These are phyloP conservation scores for Pectinophora gossypiella DNA, from an alignment of 1,140 invertebrate genomes.

Conservation along the genomic window DNA sequence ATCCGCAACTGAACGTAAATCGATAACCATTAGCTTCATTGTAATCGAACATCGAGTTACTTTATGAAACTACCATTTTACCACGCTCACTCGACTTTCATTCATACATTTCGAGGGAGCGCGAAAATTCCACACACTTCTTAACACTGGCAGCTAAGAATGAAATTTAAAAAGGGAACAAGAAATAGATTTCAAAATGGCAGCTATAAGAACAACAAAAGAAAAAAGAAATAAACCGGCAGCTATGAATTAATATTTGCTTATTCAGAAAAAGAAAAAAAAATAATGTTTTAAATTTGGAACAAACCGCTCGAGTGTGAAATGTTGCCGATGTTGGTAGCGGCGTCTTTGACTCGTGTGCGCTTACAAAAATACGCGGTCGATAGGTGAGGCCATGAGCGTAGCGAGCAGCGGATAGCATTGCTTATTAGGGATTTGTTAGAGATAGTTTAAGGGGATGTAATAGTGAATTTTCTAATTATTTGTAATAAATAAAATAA, in stretches of 20 bases:
- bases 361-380: neutral
- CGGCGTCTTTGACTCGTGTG: slow-evolving; percentile 41
- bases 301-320: slow-evolving; percentile 23
- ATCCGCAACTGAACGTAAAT: neutral
- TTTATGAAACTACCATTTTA: neutral
- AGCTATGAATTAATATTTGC: no score
- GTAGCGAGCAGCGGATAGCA: neutral
- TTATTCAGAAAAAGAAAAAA: neutral
- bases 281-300: neutral
- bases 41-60: neutral
- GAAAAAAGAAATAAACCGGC: no score
- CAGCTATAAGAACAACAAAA: no score
- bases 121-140: neutral
- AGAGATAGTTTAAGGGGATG: no score
- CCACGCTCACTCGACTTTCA: neutral
- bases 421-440: neutral
- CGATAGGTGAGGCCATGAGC: neutral
- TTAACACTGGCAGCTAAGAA: neutral
- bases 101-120: neutral
- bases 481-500: no score
- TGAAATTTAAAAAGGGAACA: no score
- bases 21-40: neutral
- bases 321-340: slow-evolving; percentile 37
- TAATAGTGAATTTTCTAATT: no score
- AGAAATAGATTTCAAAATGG: no score